Evolutionary conservation across 2,888 invertebrate species (phyloP).

Genomic region (Coelinius sp.): DNA sequence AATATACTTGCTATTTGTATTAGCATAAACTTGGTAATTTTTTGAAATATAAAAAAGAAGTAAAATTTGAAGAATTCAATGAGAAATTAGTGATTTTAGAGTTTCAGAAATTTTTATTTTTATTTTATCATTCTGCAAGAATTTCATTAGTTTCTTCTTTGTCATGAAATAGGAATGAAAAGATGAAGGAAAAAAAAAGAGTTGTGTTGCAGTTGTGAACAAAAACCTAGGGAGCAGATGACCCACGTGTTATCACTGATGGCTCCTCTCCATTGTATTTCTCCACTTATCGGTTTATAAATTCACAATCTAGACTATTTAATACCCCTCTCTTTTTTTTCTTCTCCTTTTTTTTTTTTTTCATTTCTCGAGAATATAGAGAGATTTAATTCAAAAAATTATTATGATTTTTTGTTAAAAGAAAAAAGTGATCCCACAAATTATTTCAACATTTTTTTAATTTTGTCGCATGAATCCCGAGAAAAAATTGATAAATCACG

Average conservation of each 20-base stretch:
- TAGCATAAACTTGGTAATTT: neutral
- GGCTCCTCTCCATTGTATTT: neutral
- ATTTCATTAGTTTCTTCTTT: too few species aligned
- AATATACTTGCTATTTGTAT: neutral
- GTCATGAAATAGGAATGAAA: too few species aligned
- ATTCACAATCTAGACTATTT: neutral
- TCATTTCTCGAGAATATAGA: neutral
- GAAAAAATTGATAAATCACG: neutral
- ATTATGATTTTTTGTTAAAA: too few species aligned
- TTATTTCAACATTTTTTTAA: too few species aligned
- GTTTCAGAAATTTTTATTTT: too few species aligned
- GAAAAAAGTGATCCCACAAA: too few species aligned
- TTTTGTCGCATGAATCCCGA: too few species aligned
- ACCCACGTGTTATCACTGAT: constrained; percentile 8
- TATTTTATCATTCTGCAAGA: too few species aligned
- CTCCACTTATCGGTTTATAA: constrained; percentile 8
- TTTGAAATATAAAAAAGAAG: neutral
- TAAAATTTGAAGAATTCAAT: too few species aligned
- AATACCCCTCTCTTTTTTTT: too few species aligned
- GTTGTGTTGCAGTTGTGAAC: neutral
- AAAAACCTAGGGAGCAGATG: neutral
- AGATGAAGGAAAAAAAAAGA: too few species aligned
- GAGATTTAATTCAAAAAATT: constrained; percentile 1
- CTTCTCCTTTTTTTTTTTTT: neutral
- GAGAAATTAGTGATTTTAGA: too few species aligned